phyloP scores from a whole-genome alignment of 2,113 vertebrate genomes.

The Nyctibius bracteatus region DNA sequence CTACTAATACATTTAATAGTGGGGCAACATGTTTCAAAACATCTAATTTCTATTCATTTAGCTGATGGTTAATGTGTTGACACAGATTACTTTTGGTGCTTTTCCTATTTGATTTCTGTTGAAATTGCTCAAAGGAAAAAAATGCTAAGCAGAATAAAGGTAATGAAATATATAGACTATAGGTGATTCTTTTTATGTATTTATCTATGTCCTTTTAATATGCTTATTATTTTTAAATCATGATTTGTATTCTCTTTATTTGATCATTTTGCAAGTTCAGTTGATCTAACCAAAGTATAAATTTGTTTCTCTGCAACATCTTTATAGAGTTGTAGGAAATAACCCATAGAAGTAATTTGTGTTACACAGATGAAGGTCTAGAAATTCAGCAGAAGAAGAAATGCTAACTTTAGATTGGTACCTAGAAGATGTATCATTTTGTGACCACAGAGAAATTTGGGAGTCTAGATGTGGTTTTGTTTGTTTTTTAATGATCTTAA shows the following conservation, averaged over 20 bases:
- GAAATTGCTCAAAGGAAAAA: background rate
- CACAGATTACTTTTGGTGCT: background rate
- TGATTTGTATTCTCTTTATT: background rate
- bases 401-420: background rate
- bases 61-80: background rate
- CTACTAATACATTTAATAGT: background rate
- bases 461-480: background rate
- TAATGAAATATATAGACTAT: background rate
- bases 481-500: background rate
- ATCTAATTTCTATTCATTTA: background rate
- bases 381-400: background rate
- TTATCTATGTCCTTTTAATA: background rate
- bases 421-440: background rate
- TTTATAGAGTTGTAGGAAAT: background rate
- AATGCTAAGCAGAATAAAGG: background rate
- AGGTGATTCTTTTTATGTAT: background rate
- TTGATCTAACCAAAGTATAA: background rate
- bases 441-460: background rate
- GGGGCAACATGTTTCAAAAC: background rate
- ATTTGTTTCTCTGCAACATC: background rate
- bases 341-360: background rate
- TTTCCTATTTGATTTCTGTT: background rate
- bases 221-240: background rate
- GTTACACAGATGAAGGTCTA: background rate
- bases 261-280: background rate